These are phyloP conservation scores for Nothobranchius furzeri DNA, from an alignment of 2,113 vertebrate genomes.

Conservation along the genomic window DNA sequence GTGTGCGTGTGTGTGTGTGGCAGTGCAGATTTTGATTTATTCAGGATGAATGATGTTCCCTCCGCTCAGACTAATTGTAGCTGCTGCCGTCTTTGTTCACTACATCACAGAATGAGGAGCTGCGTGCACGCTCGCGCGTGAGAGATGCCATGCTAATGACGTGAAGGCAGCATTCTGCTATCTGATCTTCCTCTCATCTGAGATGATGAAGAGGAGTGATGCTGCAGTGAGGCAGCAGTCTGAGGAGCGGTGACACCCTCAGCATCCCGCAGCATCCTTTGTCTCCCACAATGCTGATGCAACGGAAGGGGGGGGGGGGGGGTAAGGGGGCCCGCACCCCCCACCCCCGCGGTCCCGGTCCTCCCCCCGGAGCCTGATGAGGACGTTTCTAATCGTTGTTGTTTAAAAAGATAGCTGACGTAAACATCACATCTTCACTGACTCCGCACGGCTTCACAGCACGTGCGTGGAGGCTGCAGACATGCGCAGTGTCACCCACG, in stretches of 20 bases:
- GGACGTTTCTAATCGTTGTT: neutral
- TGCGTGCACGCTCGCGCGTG: too few species aligned
- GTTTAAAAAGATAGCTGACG: neutral
- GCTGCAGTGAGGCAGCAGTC: slow-evolving; percentile 76
- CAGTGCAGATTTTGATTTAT: too few species aligned
- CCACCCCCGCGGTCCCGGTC: neutral
- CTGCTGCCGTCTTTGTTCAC: too few species aligned
- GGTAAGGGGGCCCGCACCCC: slow-evolving; percentile 18
- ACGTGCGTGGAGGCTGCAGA: slow-evolving; percentile 36
- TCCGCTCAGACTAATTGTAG: too few species aligned
- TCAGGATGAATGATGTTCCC: too few species aligned
- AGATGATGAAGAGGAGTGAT: slow-evolving; percentile 17
- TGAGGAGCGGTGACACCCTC: slow-evolving; percentile 46
- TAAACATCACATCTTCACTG: slow-evolving; percentile 15
- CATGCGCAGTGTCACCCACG: slow-evolving; percentile 54
- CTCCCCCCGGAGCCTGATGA: neutral
- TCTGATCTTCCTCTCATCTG: too few species aligned
- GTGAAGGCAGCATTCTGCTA: too few species aligned
- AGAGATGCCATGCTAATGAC: too few species aligned
- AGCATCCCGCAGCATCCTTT: slow-evolving; percentile 61
- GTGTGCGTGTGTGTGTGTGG: too few species aligned
- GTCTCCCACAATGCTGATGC: slow-evolving; percentile 67
- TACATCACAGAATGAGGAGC: too few species aligned
- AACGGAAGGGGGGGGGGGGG: slow-evolving; percentile 25
- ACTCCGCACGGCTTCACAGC: slow-evolving; percentile 36